Evolutionary conservation across 1,140 invertebrate genomes (phyloP).

Genomic region (Muscidifurax raptorellus): DNA sequence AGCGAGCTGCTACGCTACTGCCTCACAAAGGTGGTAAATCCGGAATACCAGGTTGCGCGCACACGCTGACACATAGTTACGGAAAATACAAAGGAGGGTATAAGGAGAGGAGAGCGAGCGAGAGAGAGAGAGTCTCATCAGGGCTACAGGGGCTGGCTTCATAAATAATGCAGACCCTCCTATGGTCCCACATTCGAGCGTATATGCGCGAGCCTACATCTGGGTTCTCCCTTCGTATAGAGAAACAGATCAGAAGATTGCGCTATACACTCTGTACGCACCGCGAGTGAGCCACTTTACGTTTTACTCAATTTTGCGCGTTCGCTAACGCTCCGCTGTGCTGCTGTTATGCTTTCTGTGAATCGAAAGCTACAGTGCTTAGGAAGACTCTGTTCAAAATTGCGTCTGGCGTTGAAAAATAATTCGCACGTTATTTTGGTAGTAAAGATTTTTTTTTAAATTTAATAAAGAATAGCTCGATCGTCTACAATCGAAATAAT

Average conservation of each 20-base stretch:
- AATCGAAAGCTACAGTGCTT: background rate
- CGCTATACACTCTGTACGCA: background rate
- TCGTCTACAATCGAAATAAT: no score
- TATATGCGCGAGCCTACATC: constrained; percentile 47
- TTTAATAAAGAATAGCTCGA: no score
- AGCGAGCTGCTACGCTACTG: background rate
- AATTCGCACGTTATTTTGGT: no score
- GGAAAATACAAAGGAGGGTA: background rate
- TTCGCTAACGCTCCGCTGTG: background rate
- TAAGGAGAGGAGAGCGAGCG: background rate
- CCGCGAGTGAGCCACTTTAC: background rate
- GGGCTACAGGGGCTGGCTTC: constrained; percentile 60
- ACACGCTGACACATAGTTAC: background rate
- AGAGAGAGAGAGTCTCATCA: constrained; percentile 59
- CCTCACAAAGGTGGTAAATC: constrained; percentile 19
- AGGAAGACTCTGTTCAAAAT: no score
- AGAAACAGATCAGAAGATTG: constrained; percentile 18
- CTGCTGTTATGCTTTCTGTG: background rate
- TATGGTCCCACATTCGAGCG: constrained; percentile 48
- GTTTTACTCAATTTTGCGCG: constrained; percentile 23
- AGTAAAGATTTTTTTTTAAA: no score
- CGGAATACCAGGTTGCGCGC: background rate
- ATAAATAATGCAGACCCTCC: constrained; percentile 72
- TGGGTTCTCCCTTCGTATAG: background rate
- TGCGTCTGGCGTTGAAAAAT: no score